These are phyloP conservation scores for Drosophila pectinifera DNA, from an alignment of 1,140 invertebrate genomes.

Conservation along the genomic window DNA sequence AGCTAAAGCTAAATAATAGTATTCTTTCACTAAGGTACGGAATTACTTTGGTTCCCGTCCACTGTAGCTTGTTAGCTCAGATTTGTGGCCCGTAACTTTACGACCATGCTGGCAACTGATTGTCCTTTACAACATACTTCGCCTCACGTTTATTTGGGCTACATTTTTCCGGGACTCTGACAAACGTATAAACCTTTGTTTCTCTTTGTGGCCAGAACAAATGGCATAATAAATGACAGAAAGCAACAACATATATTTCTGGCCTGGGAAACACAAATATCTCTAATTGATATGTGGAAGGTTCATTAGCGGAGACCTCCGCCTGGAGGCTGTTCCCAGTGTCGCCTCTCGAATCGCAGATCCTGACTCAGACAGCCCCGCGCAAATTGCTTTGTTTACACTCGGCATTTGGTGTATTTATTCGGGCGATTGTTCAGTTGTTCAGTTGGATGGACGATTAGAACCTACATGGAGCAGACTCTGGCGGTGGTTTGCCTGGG, in stretches of 20 bases:
- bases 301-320: background rate
- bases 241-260: background rate
- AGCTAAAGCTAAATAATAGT: background rate
- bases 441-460: conserved; percentile 15
- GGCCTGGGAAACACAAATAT: background rate
- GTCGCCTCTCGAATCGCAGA: background rate
- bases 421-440: conserved; percentile 11
- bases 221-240: background rate
- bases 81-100: conserved; percentile 66
- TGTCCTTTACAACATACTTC: conserved; percentile 64
- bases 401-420: background rate
- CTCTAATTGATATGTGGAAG: conserved; percentile 18
- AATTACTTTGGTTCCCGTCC: conserved; percentile 12
- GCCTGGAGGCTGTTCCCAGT: background rate
- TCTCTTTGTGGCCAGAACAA: background rate
- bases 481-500: background rate
- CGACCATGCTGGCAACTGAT: conserved; percentile 25
- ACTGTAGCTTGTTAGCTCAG: conserved; percentile 45
- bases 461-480: conserved; percentile 17
- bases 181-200: conserved; percentile 1
- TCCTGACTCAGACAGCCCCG: background rate
- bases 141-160: conserved; percentile 26
- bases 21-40: background rate
- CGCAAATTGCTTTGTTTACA: conserved; percentile 44
- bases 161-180: conserved; percentile 16